These are phyloP conservation scores for Anarhynchus alexandrinus DNA, from an alignment of 2,113 vertebrate genomes.

Conservation along the genomic window DNA sequence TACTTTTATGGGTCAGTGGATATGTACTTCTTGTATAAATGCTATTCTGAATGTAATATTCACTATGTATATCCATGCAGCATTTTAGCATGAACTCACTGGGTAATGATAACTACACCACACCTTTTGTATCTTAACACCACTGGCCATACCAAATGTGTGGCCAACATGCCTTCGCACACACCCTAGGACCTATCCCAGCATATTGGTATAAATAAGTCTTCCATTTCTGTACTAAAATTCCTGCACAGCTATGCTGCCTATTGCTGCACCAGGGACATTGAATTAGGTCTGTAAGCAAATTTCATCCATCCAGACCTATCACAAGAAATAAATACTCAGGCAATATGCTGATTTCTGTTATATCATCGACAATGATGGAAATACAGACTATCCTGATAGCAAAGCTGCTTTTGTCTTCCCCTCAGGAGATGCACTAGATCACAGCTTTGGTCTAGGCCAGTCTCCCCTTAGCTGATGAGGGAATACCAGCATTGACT, in stretches of 20 bases:
- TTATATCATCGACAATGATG: not conserved
- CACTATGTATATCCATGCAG: not conserved
- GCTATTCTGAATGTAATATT: not conserved
- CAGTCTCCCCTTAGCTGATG: not conserved
- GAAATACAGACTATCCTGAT: not conserved
- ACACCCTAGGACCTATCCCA: not conserved
- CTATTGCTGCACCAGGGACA: not conserved
- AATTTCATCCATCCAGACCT: not conserved
- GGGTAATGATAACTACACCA: not conserved
- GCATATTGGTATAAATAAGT: not conserved
- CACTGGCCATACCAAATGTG: not conserved
- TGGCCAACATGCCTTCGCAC: not conserved
- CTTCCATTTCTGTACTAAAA: not conserved
- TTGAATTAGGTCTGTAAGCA: not conserved
- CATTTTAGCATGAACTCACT: not conserved
- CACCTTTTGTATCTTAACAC: not conserved
- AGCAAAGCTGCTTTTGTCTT: not conserved
- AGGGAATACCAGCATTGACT: not conserved
- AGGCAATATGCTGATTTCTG: not conserved
- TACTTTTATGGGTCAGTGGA: not conserved
- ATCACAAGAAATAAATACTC: not conserved
- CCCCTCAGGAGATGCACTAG: not conserved
- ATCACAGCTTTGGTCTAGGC: not conserved
- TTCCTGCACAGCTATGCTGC: not conserved
- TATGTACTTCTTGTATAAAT: not conserved